A percentile compares a stretch with the other conserved stretches of the same genome.
phyloP scores from a whole-genome alignment of 2,797 vertebrate genomes.

The Macroramphosus scolopax region DNA sequence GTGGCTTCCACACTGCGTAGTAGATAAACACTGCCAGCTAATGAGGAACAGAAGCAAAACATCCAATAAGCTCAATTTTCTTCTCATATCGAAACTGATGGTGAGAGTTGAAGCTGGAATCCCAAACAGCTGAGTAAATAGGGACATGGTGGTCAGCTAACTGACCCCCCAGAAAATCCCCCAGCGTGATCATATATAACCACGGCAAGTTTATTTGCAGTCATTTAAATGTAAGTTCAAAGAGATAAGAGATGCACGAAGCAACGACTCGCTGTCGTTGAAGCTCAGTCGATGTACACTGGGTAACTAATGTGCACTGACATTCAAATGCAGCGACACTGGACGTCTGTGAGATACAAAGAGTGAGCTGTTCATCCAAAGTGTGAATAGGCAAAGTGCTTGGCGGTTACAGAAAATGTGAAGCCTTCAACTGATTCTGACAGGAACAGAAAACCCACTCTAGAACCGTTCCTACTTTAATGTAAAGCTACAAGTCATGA shows the following conservation, averaged over 20 bases:
- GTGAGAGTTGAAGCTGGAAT: too few species aligned
- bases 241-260: neutral
- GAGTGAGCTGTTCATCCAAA: constrained; percentile 9
- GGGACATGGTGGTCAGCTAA: constrained; percentile 1
- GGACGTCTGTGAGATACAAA: constrained; percentile 24
- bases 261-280: neutral
- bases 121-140: constrained; percentile 42
- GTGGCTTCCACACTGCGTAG: constrained; percentile 90
- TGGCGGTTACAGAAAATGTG: neutral
- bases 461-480: too few species aligned
- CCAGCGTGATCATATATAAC: neutral
- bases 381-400: neutral
- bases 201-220: too few species aligned
- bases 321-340: too few species aligned
- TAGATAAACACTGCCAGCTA: constrained; percentile 89
- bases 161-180: neutral
- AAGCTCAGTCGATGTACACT: neutral
- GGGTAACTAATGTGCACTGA: neutral
- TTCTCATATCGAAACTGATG: too few species aligned
- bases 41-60: constrained; percentile 1
- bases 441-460: neutral
- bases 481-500: too few species aligned
- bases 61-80: too few species aligned
- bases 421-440: neutral
- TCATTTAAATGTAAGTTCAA: too few species aligned